Base-by-base conservation (phyloP, 2,113 vertebrate genomes). In the Cnemophilus loriae region DNA sequence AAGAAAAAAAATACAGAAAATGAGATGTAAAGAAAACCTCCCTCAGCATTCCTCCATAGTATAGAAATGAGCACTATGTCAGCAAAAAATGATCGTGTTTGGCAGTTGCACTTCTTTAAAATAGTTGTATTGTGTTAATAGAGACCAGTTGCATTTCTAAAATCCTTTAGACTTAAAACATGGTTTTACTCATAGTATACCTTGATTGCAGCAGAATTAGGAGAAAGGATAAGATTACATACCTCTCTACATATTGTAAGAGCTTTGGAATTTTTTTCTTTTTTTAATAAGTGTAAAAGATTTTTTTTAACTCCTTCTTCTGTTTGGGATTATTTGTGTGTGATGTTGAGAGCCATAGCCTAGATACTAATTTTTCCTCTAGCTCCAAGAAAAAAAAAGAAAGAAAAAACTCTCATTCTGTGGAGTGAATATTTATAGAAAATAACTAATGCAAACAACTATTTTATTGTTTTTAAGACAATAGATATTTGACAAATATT, bases 201-300 rank as follows among this genome's bases (percentile, higher is more conserved):
- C 52, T 93, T 90, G 85, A 96, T 63, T 96, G 52, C 44, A 86
- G 32, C 30, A 78, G 50, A 86, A 86, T 87, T 52, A 89, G 73
- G 91, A 86, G 35, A 21, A 79, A 80, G 35, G 49, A 24, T 91
- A 84, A 85, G 23, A 80, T 93, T 90, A 73, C 75, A 47, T 83
- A 63, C 20, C 21, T 79, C 56, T 92, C 22, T 60, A 56, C 4
- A 17, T 50, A 24, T 46, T 91, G 11, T 5, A 71, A 91, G 23
- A 60, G 3, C 14, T 91, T 67, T 59, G 39, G 4, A 28, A n/a
- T n/a, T n/a, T 5, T 65, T 33, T 67, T 53, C 44, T 30, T 50
- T 26, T 46, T 35, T 4, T 4, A 46, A 74, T 70, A 91, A 75
- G 64, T 23, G n/a, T 1, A 59, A 44, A 63, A 50, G 3, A 6